Evolutionary conservation across 53 echinoderm and acorn worm species (phyloP).

Genomic region (Temnopleurus reevesii): DNA sequence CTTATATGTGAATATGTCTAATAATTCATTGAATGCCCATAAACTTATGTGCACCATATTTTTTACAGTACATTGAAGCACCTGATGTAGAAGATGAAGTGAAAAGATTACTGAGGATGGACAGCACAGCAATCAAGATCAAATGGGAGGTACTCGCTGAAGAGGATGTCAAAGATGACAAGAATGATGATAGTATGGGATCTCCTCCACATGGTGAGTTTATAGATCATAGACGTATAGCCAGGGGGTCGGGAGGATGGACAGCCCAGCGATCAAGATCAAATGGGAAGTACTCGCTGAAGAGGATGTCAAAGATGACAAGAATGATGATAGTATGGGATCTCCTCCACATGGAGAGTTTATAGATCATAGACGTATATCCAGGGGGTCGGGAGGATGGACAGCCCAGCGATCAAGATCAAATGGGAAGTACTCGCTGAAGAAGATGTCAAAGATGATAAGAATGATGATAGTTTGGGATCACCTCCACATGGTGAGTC

Average conservation of each 20-base stretch:
- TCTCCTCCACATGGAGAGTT: too few relatives aligned
- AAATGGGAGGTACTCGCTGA: constrained; percentile 96
- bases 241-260: not conserved
- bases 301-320: not conserved
- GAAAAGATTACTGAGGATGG: constrained; percentile 91
- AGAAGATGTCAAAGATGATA: constrained; percentile 95
- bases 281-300: not conserved
- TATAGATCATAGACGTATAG: not conserved
- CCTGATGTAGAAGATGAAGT: constrained; percentile 98
- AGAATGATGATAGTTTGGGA: constrained; percentile 65
- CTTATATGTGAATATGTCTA: not conserved
- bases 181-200: constrained; percentile 66
- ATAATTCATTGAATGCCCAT: not conserved
- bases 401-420: constrained; percentile 94
- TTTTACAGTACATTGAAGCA: constrained; percentile 91
- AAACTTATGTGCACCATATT: not conserved
- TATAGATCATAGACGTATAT: too few relatives aligned
- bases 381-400: too few relatives aligned
- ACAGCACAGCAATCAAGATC: constrained; percentile 95
- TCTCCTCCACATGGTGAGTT: constrained; percentile 62
- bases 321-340: too few relatives aligned
- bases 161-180: constrained; percentile 95
- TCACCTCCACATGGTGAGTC: constrained; percentile 63
- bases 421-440: constrained; percentile 96
- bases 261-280: not conserved